Evolutionary conservation across 2,888 invertebrate species (phyloP).

Genomic region (Ellobium chinense): DNA sequence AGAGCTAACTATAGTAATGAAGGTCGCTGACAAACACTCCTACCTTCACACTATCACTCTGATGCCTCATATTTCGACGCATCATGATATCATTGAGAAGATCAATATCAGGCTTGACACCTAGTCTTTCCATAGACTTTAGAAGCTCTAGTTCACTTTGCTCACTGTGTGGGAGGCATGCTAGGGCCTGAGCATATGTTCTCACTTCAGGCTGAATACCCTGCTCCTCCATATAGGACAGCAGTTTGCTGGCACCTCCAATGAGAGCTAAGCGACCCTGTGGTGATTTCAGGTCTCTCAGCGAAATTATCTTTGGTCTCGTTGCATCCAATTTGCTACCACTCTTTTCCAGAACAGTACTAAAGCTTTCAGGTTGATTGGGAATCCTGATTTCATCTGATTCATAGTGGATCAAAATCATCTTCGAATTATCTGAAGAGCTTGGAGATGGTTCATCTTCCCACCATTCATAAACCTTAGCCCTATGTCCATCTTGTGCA

Average conservation of each 20-base stretch:
- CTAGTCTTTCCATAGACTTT: slow-evolving; percentile 83
- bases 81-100: slow-evolving; percentile 93
- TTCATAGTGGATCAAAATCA: not conserved
- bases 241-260: slow-evolving; percentile 89
- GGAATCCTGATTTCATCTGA: not conserved
- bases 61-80: slow-evolving; percentile 86
- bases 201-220: slow-evolving; percentile 87
- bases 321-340: not conserved
- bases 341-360: not conserved
- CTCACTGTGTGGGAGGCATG: slow-evolving; percentile 84
- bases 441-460: not conserved
- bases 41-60: slow-evolving; percentile 87
- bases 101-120: slow-evolving; percentile 84
- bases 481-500: not conserved
- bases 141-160: slow-evolving; percentile 86
- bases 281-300: slow-evolving; percentile 50
- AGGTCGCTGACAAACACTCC: too few species aligned
- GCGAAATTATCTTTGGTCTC: not conserved
- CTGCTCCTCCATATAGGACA: slow-evolving; percentile 86
- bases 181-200: slow-evolving; percentile 88
- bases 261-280: slow-evolving; percentile 81
- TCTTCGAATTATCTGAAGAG: not conserved
- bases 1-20: too few species aligned
- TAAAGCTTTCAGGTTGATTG: too few species aligned
- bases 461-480: slow-evolving; percentile 27